Conservation (phyloP, 2,888 invertebrate species). For the Agelastica alni region DNA sequence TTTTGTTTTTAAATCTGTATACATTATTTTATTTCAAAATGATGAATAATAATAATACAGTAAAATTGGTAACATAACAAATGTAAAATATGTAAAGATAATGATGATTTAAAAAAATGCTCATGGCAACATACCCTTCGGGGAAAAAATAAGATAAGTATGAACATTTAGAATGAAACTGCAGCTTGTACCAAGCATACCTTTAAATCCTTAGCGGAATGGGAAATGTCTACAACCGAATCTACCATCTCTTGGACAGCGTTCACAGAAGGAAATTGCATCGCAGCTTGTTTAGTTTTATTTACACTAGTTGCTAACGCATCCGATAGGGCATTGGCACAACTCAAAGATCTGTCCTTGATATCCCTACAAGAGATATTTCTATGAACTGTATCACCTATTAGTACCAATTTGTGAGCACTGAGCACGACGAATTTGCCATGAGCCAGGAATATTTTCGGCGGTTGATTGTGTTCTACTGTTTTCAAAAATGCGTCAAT, state of each 20-base stretch:
- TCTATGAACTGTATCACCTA: constrained; percentile 90
- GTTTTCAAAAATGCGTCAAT: constrained; percentile 91
- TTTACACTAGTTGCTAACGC: constrained; percentile 81
- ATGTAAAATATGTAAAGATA: too few relatives aligned
- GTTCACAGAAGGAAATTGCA: constrained; percentile 87
- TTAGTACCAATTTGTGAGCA: constrained; percentile 91
- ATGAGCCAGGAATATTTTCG: constrained; percentile 89
- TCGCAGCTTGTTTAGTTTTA: constrained; percentile 88
- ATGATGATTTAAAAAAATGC: not conserved
- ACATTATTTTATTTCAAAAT: too few relatives aligned
- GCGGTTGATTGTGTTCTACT: constrained; percentile 91
- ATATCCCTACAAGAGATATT: constrained; percentile 78
- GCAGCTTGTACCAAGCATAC: constrained; percentile 74
- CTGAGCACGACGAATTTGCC: constrained; percentile 93
- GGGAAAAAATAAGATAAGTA: not conserved
- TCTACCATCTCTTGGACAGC: constrained; percentile 95
- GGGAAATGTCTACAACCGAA: constrained; percentile 83
- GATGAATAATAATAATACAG: too few relatives aligned
- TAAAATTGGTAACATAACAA: too few relatives aligned
- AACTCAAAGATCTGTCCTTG: constrained; percentile 72
- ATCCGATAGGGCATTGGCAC: constrained; percentile 80
- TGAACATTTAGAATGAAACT: constrained; percentile 53
- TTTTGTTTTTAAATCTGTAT: too few relatives aligned
- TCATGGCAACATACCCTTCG: constrained; percentile 2
- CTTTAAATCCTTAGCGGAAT: constrained; percentile 80